Conservation (phyloP, 2,888 invertebrate species). For the Drosophila mercatorum region DNA sequence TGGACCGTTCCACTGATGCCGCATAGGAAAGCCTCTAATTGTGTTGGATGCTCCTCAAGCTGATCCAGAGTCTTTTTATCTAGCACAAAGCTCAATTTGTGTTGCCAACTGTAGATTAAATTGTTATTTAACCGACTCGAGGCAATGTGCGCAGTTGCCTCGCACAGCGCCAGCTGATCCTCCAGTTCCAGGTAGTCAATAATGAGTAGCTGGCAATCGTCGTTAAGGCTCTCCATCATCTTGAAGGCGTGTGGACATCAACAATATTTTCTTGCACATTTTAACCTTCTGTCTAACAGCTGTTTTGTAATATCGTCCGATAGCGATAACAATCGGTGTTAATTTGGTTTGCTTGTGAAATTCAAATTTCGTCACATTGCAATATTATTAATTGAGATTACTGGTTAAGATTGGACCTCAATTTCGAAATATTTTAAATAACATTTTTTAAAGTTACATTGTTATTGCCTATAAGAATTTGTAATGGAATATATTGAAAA, state of each 20-base stretch:
- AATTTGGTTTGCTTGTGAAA: neutral
- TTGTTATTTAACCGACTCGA: slow-evolving; percentile 2
- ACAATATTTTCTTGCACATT: too few relatives aligned
- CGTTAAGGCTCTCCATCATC: slow-evolving; percentile 15
- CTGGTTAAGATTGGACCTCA: neutral
- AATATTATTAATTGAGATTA: neutral
- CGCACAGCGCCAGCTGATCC: slow-evolving; percentile 33
- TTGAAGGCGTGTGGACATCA: neutral
- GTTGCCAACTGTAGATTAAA: slow-evolving; percentile 22
- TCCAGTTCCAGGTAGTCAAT: slow-evolving; percentile 14
- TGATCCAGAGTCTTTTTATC: neutral
- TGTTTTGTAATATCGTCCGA: neutral
- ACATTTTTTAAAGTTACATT: neutral
- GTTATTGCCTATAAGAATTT: neutral
- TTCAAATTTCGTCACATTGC: neutral
- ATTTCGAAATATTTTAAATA: neutral
- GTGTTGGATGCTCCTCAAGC: neutral
- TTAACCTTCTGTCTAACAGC: neutral
- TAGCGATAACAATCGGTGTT: neutral
- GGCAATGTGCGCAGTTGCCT: slow-evolving; percentile 16
- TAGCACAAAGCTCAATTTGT: neutral
- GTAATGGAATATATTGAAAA: neutral
- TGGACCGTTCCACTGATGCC: slow-evolving; percentile 23
- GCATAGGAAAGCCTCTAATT: slow-evolving; percentile 15
- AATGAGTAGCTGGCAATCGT: slow-evolving; percentile 34